Conservation (phyloP, 2,113 vertebrate species). For the Gopherus evgoodei region DNA sequence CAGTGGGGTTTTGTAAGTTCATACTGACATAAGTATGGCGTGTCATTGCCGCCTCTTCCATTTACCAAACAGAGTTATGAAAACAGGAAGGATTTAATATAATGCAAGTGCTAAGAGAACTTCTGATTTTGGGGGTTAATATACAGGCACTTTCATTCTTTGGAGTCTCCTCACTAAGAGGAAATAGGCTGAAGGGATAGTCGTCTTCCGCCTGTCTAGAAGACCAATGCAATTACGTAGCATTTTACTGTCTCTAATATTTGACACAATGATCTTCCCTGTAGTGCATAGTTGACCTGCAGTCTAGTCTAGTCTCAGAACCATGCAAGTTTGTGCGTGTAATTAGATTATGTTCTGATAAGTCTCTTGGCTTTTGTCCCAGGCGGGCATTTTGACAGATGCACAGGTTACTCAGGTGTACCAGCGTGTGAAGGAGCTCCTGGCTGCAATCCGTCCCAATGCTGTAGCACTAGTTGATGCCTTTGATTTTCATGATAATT, state of each 20-base stretch:
- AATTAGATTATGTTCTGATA: neutral
- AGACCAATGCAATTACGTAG: neutral
- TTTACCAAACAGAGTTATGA: neutral
- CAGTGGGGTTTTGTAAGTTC: neutral
- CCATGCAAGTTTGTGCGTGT: neutral
- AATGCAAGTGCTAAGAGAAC: neutral
- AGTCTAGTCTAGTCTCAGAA: neutral
- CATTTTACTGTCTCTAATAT: neutral
- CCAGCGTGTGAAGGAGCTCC: slow-evolving; percentile 86
- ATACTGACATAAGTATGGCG: neutral
- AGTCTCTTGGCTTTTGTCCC: neutral
- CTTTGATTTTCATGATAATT: slow-evolving; percentile 88
- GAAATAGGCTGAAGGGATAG: neutral
- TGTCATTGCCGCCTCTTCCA: neutral
- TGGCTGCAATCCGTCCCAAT: slow-evolving; percentile 87
- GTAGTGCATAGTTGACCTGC: neutral
- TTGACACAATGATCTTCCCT: neutral
- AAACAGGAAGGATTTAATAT: neutral
- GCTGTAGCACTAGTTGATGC: slow-evolving; percentile 92
- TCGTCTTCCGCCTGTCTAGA: neutral
- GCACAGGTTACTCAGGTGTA: slow-evolving; percentile 87
- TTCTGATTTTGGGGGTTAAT: neutral
- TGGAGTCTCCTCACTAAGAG: neutral
- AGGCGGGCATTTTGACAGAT: slow-evolving; percentile 88
- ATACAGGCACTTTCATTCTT: neutral